Percentiles rank a stretch among this genome's conserved stretches.
phyloP scores from a whole-genome alignment of 1,140 invertebrate genomes.

The Drosophila oshimai region DNA sequence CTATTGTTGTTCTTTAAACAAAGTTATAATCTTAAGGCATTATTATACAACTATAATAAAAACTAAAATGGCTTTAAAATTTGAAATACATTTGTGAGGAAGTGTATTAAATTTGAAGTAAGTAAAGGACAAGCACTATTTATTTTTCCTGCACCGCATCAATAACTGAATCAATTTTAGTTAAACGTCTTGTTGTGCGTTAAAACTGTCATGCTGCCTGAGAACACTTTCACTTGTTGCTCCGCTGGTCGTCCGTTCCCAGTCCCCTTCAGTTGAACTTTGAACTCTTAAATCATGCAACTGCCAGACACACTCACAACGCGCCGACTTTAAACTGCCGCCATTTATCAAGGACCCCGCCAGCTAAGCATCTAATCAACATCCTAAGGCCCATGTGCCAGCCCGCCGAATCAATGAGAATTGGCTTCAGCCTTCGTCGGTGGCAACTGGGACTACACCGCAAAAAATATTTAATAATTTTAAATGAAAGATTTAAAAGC shows the following conservation, averaged over 20 bases:
- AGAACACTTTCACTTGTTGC: conserved; percentile 35
- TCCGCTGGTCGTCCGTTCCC: neutral
- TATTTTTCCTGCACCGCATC: neutral
- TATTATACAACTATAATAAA: no score
- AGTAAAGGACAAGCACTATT: neutral
- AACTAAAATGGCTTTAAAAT: no score
- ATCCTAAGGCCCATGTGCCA: conserved; percentile 56
- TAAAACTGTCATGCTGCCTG: conserved; percentile 5
- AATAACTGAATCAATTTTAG: conserved; percentile 43
- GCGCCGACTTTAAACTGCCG: conserved; percentile 37
- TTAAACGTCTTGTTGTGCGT: conserved; percentile 61
- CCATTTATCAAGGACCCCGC: conserved; percentile 62
- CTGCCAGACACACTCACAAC: conserved; percentile 38
- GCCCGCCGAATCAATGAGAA: conserved; percentile 64
- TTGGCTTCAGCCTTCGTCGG: conserved; percentile 34
- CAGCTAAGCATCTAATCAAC: conserved; percentile 67
- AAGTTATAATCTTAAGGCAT: no score
- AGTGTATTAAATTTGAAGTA: no score
- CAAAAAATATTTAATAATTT: neutral
- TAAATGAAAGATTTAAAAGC: neutral
- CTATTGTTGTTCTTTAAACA: no score
- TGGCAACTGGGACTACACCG: conserved; percentile 57
- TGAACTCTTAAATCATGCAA: conserved; percentile 71
- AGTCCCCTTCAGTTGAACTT: conserved; percentile 25
- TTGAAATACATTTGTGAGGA: no score